A percentile compares a stretch with the other conserved stretches of the same genome.
phyloP scores from a whole-genome alignment of 2,797 vertebrate species.

The Iguana delicatissima region DNA sequence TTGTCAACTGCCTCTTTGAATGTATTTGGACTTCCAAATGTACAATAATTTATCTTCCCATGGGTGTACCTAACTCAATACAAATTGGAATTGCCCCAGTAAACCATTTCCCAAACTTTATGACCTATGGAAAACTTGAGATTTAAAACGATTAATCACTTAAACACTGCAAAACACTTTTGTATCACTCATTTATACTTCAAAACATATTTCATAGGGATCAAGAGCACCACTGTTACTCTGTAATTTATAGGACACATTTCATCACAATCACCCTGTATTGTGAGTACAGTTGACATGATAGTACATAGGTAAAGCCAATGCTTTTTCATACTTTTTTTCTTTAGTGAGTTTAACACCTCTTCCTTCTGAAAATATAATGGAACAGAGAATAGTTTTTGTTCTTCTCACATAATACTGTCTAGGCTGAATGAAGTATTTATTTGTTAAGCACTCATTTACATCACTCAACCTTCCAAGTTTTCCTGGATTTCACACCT shows the following conservation, averaged over 20 bases:
- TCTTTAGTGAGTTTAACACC: not conserved
- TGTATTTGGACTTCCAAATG: not conserved
- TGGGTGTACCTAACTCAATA: not conserved
- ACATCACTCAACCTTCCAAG: too few relatives aligned
- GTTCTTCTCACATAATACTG: too few relatives aligned
- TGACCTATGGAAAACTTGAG: not conserved
- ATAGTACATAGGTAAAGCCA: not conserved
- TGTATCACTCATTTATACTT: not conserved
- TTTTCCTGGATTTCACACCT: too few relatives aligned
- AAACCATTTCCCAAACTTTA: not conserved
- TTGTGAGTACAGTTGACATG: not conserved
- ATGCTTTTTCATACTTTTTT: not conserved
- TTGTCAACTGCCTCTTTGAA: not conserved
- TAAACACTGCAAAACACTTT: not conserved
- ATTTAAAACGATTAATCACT: slow-evolving; percentile 10
- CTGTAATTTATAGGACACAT: not conserved
- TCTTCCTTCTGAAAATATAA: not conserved
- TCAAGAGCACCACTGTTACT: not conserved
- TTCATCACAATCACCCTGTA: not conserved
- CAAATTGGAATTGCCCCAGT: not conserved
- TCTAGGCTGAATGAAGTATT: not conserved
- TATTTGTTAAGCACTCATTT: not conserved
- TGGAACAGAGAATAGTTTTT: not conserved
- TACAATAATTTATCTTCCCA: not conserved
- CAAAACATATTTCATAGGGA: not conserved